These are phyloP conservation scores for Melanerpes aurifrons DNA, from an alignment of 2,113 vertebrate species.

Conservation along the genomic window DNA sequence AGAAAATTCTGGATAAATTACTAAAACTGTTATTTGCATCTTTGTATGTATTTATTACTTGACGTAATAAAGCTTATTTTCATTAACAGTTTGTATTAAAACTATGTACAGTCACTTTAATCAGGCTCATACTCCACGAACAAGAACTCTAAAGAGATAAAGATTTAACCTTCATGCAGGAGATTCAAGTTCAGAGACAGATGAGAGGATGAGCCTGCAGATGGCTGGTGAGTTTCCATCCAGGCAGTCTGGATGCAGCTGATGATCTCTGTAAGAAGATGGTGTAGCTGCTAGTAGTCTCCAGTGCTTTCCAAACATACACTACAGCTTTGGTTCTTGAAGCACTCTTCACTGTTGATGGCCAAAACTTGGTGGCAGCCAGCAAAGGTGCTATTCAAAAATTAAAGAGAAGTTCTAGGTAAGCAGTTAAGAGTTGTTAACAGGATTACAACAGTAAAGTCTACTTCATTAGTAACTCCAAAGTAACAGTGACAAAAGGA, in stretches of 20 bases:
- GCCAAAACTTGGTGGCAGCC: not conserved
- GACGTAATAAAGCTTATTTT: constrained; percentile 99
- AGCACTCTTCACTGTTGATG: not conserved
- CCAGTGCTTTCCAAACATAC: not conserved
- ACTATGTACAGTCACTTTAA: constrained; percentile 39
- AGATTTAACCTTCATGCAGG: not conserved
- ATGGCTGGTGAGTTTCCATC: not conserved
- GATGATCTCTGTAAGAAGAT: not conserved
- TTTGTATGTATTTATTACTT: constrained; percentile 99
- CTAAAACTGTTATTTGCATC: constrained; percentile 91
- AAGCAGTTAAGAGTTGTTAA: not conserved
- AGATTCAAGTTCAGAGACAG: not conserved
- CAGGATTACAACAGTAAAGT: not conserved
- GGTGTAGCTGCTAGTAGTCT: not conserved
- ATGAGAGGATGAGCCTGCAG: not conserved
- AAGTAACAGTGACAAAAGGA: not conserved
- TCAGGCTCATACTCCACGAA: not conserved
- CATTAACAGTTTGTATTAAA: constrained; percentile 83
- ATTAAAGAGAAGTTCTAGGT: not conserved
- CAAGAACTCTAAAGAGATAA: not conserved
- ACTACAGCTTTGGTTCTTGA: not conserved
- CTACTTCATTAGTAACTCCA: not conserved
- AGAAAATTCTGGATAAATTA: constrained; percentile 75
- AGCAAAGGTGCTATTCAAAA: not conserved
- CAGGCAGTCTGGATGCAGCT: fast-evolving